Conservation (phyloP, 1,140 invertebrate genomes). For the Drosophila kikkawai region DNA sequence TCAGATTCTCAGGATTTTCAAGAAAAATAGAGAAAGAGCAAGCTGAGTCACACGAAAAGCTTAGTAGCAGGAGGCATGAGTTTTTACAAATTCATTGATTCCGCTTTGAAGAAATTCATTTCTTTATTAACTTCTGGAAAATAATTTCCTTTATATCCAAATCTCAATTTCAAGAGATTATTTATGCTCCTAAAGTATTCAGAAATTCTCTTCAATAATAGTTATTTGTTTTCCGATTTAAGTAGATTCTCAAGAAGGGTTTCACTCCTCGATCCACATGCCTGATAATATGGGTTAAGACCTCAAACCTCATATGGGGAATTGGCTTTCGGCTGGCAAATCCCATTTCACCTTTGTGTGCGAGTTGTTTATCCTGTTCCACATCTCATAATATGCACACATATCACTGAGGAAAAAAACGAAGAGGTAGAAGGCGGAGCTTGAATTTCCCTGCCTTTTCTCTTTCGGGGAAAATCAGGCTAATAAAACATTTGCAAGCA, state of each 20-base stretch:
- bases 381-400: slow-evolving; percentile 46
- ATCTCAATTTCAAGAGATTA: too few relatives aligned
- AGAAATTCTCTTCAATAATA: not conserved
- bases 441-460: slow-evolving; percentile 11
- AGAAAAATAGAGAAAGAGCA: not conserved
- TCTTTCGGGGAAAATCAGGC: slow-evolving; percentile 45
- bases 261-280: not conserved
- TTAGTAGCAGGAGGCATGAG: not conserved
- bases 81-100: slow-evolving; percentile 28
- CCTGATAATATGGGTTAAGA: slow-evolving; percentile 6
- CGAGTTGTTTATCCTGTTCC: slow-evolving; percentile 33
- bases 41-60: slow-evolving; percentile 1
- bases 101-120: too few relatives aligned
- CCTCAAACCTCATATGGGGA: slow-evolving; percentile 11
- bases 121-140: not conserved
- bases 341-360: slow-evolving; percentile 42
- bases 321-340: slow-evolving; percentile 30
- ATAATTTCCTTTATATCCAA: not conserved
- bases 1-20: slow-evolving; percentile 8
- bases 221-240: not conserved
- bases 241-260: not conserved
- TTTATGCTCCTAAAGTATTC: not conserved
- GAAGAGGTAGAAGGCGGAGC: not conserved
- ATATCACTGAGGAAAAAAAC: slow-evolving; percentile 20
- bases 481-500: slow-evolving; percentile 81